Evolutionary conservation across 2,113 vertebrate species (phyloP).

Genomic region (Dasyornis broadbenti): DNA sequence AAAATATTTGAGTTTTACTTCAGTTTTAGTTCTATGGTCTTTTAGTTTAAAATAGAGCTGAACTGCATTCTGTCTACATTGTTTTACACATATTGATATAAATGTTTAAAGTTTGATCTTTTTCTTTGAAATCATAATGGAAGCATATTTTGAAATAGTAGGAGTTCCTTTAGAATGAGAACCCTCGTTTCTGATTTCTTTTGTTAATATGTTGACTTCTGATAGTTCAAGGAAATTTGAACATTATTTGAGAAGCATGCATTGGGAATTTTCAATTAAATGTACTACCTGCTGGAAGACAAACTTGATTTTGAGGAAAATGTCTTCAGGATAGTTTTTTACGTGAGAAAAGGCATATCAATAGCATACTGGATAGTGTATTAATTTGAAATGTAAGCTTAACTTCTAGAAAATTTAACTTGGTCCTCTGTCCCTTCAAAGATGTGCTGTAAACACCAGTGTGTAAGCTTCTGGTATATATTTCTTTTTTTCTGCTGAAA

Average conservation of each 20-base stretch:
- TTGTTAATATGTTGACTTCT: neutral
- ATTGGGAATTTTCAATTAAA: neutral
- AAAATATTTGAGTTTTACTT: neutral
- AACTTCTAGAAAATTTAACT: neutral
- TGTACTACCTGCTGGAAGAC: accelerated
- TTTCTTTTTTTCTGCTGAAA: neutral
- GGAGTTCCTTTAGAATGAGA: neutral
- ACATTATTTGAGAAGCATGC: neutral
- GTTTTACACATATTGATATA: neutral
- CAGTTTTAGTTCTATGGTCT: neutral
- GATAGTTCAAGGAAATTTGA: neutral
- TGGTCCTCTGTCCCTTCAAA: neutral
- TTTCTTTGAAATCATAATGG: neutral
- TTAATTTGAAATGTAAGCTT: neutral
- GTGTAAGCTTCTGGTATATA: neutral
- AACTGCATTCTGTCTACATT: neutral
- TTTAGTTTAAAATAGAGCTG: neutral
- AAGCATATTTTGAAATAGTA: neutral
- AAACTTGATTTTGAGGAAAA: neutral
- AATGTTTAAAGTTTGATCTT: neutral
- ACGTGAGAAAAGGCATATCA: neutral
- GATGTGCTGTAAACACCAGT: neutral
- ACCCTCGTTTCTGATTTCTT: neutral
- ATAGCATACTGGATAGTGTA: neutral
- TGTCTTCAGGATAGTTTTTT: neutral